Evolutionary conservation across 2,888 invertebrate genomes (phyloP), one percentile per base, ranked within the genome.

Genomic region (Aphodius sticticus): DNA sequence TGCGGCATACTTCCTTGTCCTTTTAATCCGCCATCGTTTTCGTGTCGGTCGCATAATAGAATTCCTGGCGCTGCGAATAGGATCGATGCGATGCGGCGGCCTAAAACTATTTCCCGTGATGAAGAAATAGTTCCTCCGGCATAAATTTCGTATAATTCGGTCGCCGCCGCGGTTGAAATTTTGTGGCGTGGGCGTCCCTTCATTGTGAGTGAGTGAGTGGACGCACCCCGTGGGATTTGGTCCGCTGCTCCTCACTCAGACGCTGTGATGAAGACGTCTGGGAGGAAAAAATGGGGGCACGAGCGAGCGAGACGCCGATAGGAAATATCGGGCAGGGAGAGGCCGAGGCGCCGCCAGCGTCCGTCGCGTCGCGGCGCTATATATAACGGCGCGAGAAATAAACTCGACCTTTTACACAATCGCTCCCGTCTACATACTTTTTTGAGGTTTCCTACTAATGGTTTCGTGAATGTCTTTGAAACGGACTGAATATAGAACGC

Each of bases 381-480:
- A 83, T 82, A 85, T 87, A 86, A 86, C 74, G 74, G 82, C 83
- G 86, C 85, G 84, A 86, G 85, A 86, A 87, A 86, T 86, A 86
- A 85, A 85, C 82, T 81, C 85, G 86, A 86, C 86, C 85, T 86
- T 86, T 86, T 86, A 84, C 84, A 85, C 84, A 85, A 85, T 85
- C 84, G 82, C 36, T 74, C 35, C 81, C 82, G 86, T 86, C 86
- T 85, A 84, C 86, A 84, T 85, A 83, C 90, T 90, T 89, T 88
- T 74, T 74, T 26, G n/a, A 36, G n/a, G 36, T 74, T 37, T 74
- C 16, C 36, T 35, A 74, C 53, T 53, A 53, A 53, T 53, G 53
- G 53, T 53, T 53, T 53, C 53, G 53, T 12, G 53, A 53, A 53
- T 53, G 53, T 53, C 53, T 53, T 53, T 53, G 53, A 53, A 53